Evolutionary conservation across 2,797 vertebrate genomes (phyloP).

Genomic region (Saxicola maurus): DNA sequence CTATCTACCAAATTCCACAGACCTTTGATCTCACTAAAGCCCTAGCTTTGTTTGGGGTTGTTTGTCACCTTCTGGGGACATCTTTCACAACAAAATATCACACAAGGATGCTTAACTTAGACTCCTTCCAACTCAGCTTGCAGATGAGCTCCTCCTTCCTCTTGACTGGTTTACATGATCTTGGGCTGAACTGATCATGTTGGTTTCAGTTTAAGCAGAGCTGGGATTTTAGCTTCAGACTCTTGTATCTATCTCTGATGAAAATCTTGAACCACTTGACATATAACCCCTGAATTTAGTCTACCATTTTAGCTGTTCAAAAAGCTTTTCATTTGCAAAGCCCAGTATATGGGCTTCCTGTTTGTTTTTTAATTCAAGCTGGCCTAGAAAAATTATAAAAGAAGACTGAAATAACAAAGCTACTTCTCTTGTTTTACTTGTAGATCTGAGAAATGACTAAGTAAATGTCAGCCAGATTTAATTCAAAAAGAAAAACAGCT

Average conservation of each 20-base stretch:
- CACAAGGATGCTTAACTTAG: neutral
- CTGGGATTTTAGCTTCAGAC: neutral
- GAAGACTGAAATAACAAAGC: constrained; percentile 25
- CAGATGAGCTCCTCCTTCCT: neutral
- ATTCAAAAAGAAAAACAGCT: neutral
- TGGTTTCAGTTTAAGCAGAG: neutral
- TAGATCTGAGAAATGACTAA: neutral
- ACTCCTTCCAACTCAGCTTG: neutral
- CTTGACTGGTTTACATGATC: neutral
- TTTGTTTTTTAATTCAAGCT: constrained; percentile 9
- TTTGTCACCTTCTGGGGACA: neutral
- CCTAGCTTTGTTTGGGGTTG: neutral
- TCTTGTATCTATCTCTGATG: neutral
- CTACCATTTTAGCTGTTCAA: neutral
- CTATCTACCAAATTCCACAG: neutral
- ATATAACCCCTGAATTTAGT: neutral
- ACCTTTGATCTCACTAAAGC: neutral
- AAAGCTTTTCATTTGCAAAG: neutral
- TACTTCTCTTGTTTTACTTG: constrained; percentile 31
- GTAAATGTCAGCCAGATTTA: constrained; percentile 38
- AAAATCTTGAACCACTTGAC: neutral
- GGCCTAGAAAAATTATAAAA: neutral
- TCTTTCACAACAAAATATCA: neutral
- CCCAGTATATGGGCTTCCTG: neutral
- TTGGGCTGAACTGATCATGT: neutral